Percentiles rank a stretch among this genome's conserved stretches.
These are phyloP conservation scores for Ormia ochracea DNA, from an alignment of 2,888 invertebrate genomes.

Conservation along the genomic window DNA sequence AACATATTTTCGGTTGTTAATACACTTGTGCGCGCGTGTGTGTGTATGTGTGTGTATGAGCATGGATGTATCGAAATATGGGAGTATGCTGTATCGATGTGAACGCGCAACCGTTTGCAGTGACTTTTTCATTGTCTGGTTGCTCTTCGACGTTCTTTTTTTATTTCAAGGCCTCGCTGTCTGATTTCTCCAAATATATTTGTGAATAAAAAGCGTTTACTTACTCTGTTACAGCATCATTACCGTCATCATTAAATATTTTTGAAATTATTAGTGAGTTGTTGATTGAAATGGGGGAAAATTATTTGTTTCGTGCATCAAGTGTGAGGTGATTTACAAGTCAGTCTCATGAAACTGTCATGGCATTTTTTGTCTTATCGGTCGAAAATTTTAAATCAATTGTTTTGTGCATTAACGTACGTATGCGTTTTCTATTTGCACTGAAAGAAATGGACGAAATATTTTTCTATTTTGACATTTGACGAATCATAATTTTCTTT, in stretches of 20 bases:
- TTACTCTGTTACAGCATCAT: slow-evolving; percentile 56
- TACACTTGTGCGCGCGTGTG: too few relatives aligned
- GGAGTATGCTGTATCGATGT: too few relatives aligned
- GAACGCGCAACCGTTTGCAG: slow-evolving; percentile 14
- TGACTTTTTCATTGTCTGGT: not conserved
- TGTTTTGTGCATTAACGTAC: too few relatives aligned
- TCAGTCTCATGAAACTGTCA: not conserved
- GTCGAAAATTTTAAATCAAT: too few relatives aligned
- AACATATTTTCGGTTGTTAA: slow-evolving; percentile 30
- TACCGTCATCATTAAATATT: not conserved
- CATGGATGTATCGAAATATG: too few relatives aligned
- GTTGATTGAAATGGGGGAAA: not conserved
- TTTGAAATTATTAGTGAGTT: not conserved
- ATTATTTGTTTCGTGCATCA: slow-evolving; percentile 16
- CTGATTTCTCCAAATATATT: slow-evolving; percentile 60
- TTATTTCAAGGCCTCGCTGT: slow-evolving; percentile 55
- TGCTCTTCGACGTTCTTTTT: not conserved
- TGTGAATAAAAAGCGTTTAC: slow-evolving; percentile 16
- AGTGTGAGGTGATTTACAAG: slow-evolving; percentile 41
- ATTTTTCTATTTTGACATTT: too few relatives aligned
- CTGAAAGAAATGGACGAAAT: too few relatives aligned
- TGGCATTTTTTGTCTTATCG: not conserved
- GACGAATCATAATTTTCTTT: too few relatives aligned
- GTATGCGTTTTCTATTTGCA: too few relatives aligned
- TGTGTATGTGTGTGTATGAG: too few relatives aligned